Base-by-base conservation (phyloP, 2,888 invertebrate species). In the Nephrotoma guestfalica region DNA sequence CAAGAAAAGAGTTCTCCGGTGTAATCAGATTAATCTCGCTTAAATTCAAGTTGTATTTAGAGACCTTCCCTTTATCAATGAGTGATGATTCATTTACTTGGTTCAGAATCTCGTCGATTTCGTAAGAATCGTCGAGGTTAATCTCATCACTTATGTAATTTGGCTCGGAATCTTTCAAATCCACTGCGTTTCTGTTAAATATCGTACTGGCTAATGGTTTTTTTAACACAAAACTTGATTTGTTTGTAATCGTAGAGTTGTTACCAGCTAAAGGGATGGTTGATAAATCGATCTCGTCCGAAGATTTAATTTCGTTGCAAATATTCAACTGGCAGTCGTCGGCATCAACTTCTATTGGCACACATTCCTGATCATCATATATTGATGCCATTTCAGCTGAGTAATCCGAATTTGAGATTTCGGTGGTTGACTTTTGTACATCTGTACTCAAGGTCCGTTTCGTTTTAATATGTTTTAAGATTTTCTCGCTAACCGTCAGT, bases 401-500 rank as follows among this genome's bases (percentile, higher is more conserved):
- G 11, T 71, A 30, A 9, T 71, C 30, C 30, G 9, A 30, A 11
- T 30, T 30, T n/a, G 71, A 71, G 1, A 6, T 5, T 30, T 71
- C 30, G 30, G 30, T 71, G 3, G 9, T 71, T 9, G 42, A n/a
- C 15, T 7, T n/a, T 41, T 13, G 7, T 41, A 7, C 6, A 51
- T 40, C 51, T 18, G 9, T 6, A 15, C 85, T 7, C 18, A 7
- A 3, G 7, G 11, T n/a, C 2, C 9, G 2, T 30, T 47, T 47
- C 13, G 30, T 30, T 86, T 47, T 57, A 9, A 43, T 2, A 15
- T 86, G 41, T n/a, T 57, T 15, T n/a, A 90, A 87, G 86, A 89
- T 88, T 86, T 88, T 89, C 88, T 91, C 89, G 0, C 92, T 91
- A 7, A 92, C 88, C 88, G 92, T 92, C 15, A 92, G 91, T 88